Evolutionary conservation across 2,113 vertebrate genomes (phyloP), one percentile per base, ranked within the genome.

Genomic region (Mobula birostris): DNA sequence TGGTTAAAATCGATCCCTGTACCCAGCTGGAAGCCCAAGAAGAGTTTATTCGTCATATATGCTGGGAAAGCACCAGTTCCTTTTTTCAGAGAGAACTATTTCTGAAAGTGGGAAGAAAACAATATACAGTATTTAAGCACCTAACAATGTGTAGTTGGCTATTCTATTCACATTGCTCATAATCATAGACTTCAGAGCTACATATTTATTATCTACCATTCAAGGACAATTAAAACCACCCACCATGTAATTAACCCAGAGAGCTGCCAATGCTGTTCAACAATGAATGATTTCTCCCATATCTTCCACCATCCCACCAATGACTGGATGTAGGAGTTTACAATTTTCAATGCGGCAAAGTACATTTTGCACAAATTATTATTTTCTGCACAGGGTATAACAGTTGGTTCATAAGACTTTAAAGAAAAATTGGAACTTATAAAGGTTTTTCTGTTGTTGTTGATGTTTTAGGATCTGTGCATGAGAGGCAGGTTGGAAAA

Each of bases 231-330:
- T 93, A 63, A 93, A 93, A 72, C 29, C 21, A 92, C 66, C 36
- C 17, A 92, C 24, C 32, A 24, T 92, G 36, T 88, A 88, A 88
- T 90, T 32, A 90, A 68, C 29, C 5, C 15, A 68, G 85, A 36
- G 17, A 93, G 68, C 90, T 74, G 32, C 68, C 90, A 74, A 74
- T 40, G 72, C 68, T 93, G 90, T 12, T 68, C n/a, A 40, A 91
- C 68, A 48, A 74, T 90, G 21, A 48, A 93, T 21, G 19, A 93
- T 40, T 93, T 93, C 7, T 93, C 48, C 40, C 68, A 48, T 36
- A 93, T 63, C 36, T 93, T 1, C 12, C 78, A 80, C 78, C n/a
- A 32, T 80, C 17, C 19, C 12, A 63, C 56, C 85, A 90, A 66
- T 90, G 66, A 90, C 15, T 90, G 29, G 14, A 32, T 90, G 58